These are phyloP conservation scores for Lamellibrachia columna DNA, from an alignment of 2,888 invertebrate genomes.

Conservation along the genomic window DNA sequence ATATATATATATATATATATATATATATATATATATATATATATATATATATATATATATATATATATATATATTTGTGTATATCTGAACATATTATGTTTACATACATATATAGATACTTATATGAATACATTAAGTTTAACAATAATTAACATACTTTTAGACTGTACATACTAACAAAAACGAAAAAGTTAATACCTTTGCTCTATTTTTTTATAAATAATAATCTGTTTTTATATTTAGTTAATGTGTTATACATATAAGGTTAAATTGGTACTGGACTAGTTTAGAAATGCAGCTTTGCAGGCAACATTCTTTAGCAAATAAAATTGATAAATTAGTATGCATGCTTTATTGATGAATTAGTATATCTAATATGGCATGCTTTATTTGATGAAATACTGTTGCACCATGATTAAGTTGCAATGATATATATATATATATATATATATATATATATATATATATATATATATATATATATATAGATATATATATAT, in stretches of 20 bases:
- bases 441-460: too few relatives aligned
- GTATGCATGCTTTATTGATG: neutral
- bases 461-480: too few relatives aligned
- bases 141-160: neutral
- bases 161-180: slow-evolving; percentile 5
- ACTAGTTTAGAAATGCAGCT: neutral
- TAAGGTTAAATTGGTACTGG: neutral
- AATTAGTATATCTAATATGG: neutral
- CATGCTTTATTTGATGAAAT: neutral
- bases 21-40: neutral
- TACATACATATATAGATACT: neutral
- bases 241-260: neutral
- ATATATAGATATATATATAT: too few relatives aligned
- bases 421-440: too few relatives aligned
- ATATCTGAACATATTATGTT: neutral
- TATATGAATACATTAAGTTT: neutral
- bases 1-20: neutral
- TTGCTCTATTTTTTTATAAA: neutral
- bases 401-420: neutral
- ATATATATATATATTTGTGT: neutral
- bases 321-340: neutral
- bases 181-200: neutral
- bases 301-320: neutral
- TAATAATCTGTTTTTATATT: neutral
- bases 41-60: neutral